Conservation (phyloP, 2,113 vertebrate species). For the Crocuta crocuta region DNA sequence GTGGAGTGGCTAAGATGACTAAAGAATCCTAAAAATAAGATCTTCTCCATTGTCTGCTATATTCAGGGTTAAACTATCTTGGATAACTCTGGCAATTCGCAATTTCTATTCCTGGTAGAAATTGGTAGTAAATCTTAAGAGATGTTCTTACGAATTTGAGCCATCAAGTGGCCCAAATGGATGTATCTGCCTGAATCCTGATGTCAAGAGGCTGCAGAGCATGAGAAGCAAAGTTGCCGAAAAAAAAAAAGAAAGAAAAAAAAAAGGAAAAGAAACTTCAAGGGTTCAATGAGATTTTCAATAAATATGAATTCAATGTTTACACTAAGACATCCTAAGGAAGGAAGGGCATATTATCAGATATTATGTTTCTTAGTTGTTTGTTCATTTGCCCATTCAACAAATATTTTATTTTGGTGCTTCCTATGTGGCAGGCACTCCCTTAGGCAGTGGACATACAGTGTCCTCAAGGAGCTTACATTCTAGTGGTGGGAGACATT, state of each 20-base stretch:
- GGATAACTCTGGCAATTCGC: neutral
- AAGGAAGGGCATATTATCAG: neutral
- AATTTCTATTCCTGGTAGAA: neutral
- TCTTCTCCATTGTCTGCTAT: neutral
- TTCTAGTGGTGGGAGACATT: neutral
- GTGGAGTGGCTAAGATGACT: neutral
- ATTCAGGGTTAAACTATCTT: neutral
- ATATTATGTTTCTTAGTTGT: neutral
- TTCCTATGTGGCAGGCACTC: neutral
- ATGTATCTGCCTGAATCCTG: neutral
- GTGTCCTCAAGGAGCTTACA: neutral
- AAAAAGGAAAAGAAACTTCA: neutral
- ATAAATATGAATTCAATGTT: neutral
- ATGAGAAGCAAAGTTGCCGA: neutral
- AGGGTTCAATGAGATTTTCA: neutral
- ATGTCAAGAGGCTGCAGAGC: neutral
- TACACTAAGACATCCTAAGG: neutral
- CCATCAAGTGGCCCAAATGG: neutral
- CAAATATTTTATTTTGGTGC: neutral
- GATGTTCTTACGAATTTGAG: neutral
- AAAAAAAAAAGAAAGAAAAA: too few species aligned
- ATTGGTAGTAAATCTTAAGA: neutral
- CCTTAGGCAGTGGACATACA: neutral
- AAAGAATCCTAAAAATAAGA: neutral
- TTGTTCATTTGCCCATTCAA: neutral